These are phyloP conservation scores for Augiades crinisus DNA, from an alignment of 2,888 invertebrate species.

Conservation along the genomic window DNA sequence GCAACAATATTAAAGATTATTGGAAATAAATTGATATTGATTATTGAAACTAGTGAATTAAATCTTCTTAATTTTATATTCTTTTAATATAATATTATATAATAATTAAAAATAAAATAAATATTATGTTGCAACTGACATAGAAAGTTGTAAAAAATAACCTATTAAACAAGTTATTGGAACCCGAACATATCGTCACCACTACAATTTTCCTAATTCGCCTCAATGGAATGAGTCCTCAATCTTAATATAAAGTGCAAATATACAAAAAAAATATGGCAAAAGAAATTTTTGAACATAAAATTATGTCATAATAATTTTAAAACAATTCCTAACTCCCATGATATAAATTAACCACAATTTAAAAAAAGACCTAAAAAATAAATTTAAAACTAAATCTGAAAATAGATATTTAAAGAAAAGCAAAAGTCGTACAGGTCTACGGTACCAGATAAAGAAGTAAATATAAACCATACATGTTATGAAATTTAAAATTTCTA, in stretches of 20 bases:
- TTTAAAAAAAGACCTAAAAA: background rate
- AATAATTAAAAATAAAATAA: no score
- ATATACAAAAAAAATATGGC: constrained; percentile 66
- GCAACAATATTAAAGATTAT: no score
- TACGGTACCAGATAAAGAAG: constrained; percentile 1
- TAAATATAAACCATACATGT: background rate
- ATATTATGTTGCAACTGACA: no score
- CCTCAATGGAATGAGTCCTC: constrained; percentile 70
- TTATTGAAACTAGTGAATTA: no score
- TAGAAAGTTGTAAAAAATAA: no score
- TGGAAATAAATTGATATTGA: no score
- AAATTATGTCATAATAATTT: constrained; percentile 2
- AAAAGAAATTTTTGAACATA: constrained; percentile 30
- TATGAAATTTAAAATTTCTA: background rate
- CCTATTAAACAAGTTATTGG: no score
- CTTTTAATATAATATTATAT: no score
- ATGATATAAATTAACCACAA: background rate
- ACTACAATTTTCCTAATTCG: constrained; percentile 68
- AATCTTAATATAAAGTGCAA: constrained; percentile 52
- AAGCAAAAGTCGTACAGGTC: background rate
- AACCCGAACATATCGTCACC: constrained; percentile 74
- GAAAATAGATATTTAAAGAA: background rate
- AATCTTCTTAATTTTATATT: constrained; percentile 77
- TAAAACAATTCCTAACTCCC: background rate
- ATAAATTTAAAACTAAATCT: background rate